These are phyloP conservation scores for Achlya flavicornis DNA, from an alignment of 2,888 invertebrate species.

Conservation along the genomic window DNA sequence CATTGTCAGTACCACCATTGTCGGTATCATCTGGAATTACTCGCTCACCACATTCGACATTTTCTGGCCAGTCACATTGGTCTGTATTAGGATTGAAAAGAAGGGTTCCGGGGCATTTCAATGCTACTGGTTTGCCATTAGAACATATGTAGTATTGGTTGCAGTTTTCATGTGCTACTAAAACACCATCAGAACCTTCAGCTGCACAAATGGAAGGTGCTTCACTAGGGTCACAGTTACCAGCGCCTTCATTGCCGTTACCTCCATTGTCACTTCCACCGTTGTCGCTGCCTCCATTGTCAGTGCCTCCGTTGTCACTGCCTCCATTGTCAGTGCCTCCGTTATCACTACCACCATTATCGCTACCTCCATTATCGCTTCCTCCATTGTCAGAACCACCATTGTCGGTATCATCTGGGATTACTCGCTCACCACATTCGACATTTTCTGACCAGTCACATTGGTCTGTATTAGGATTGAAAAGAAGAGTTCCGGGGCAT, in stretches of 20 bases:
- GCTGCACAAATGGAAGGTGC: conserved; percentile 43
- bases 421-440: conserved; percentile 38
- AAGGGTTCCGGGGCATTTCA: conserved; percentile 26
- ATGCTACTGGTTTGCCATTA: conserved; percentile 32
- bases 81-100: conserved; percentile 38
- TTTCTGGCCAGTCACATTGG: conserved; percentile 38
- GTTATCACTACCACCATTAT: conserved; percentile 13
- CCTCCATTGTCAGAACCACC: conserved; percentile 10
- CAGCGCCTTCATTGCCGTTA: conserved; percentile 14
- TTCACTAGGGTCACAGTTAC: conserved; percentile 34
- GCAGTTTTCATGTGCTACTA: conserved; percentile 46
- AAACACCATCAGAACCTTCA: conserved; percentile 26
- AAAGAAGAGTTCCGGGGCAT: conserved; percentile 32
- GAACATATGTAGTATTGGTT: conserved; percentile 44
- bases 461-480: conserved; percentile 34
- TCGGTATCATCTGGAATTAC: conserved; percentile 11
- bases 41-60: conserved; percentile 43
- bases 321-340: conserved; percentile 23
- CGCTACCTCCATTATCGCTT: conserved; percentile 15
- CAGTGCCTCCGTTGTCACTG: conserved; percentile 22
- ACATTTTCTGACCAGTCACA: conserved; percentile 44
- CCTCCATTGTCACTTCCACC: conserved; percentile 12
- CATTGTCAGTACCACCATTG: not conserved
- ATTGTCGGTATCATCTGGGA: conserved; percentile 5
- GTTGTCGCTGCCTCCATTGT: no score